Conservation (phyloP, 2,888 invertebrate genomes). For the Mechanitis mazaeus region DNA sequence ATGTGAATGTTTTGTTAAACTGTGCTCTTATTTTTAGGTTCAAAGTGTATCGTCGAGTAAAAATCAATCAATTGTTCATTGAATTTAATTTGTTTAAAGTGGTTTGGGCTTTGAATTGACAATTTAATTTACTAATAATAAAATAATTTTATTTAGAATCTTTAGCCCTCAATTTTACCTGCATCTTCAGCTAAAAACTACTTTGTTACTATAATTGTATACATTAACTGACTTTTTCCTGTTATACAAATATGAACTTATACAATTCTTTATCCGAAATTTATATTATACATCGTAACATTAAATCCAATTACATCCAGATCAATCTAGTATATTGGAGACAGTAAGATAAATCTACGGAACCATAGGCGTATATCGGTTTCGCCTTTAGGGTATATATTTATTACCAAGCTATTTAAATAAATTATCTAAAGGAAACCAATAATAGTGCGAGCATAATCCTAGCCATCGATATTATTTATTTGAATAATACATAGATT, state of each 20-base stretch:
- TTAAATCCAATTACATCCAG: too few species aligned
- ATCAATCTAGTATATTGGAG: too few species aligned
- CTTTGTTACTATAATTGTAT: too few species aligned
- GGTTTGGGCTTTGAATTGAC: not conserved
- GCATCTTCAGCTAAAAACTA: too few species aligned
- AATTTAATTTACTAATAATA: not conserved
- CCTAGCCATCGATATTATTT: conserved; percentile 55
- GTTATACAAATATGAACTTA: too few species aligned
- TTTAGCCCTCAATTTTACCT: not conserved
- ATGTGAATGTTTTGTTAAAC: not conserved
- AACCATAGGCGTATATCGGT: not conserved
- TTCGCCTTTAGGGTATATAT: not conserved
- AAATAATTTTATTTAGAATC: not conserved
- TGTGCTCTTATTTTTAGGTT: not conserved
- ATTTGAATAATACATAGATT: conserved; percentile 68
- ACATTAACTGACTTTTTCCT: too few species aligned
- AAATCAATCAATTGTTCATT: not conserved
- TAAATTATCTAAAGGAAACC: conserved; percentile 19
- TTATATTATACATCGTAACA: too few species aligned
- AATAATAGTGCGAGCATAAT: conserved; percentile 29
- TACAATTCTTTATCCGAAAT: too few species aligned
- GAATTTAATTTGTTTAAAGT: not conserved
- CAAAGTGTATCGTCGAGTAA: not conserved
- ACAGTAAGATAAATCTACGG: not conserved
- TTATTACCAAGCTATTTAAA: conserved; percentile 1